phyloP scores from a whole-genome alignment of 1,140 invertebrate species.

The Wiebesia pumilae region DNA sequence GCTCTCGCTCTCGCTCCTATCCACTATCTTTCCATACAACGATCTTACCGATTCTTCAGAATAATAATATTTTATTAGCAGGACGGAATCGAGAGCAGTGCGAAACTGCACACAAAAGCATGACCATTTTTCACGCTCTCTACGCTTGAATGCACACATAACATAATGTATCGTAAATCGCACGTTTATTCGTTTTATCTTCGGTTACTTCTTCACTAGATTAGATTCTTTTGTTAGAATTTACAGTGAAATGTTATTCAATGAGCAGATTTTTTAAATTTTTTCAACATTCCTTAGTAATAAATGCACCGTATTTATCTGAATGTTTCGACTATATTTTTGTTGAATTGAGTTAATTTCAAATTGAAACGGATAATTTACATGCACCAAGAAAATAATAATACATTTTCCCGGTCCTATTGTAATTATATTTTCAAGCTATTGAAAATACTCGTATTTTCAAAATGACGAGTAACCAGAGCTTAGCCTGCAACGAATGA shows the following conservation, averaged over 20 bases:
- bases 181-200: constrained; percentile 1
- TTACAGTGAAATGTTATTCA: neutral
- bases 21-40: neutral
- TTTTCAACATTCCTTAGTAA: no score
- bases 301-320: no score
- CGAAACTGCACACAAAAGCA: neutral
- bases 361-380: no score
- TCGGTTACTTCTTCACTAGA: neutral
- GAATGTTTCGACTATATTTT: no score
- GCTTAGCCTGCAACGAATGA: neutral
- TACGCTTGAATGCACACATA: neutral
- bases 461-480: neutral
- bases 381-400: no score
- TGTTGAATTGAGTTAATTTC: no score
- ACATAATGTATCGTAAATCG: constrained; percentile 14
- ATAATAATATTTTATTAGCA: constrained; percentile 29
- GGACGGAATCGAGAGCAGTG: constrained; percentile 19
- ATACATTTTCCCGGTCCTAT: no score
- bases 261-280: neutral
- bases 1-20: neutral
- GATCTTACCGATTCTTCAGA: neutral
- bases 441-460: no score
- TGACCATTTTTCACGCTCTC: constrained; percentile 41
- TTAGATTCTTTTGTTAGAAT: neutral
- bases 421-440: no score